Evolutionary conservation across 2,113 vertebrate species (phyloP).

Genomic region (Microtus montanus): DNA sequence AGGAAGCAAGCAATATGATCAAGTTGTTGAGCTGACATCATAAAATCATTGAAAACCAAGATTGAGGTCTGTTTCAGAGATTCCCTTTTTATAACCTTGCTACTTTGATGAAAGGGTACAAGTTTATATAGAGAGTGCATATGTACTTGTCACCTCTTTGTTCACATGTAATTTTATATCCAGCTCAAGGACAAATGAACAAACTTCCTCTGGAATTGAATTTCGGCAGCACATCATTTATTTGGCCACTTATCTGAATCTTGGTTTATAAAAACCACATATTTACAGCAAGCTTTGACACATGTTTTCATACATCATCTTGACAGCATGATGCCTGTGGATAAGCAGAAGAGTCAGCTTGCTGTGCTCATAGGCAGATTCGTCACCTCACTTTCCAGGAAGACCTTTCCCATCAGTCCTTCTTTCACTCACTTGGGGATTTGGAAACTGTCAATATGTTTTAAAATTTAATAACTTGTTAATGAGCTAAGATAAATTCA

Average conservation of each 20-base stretch:
- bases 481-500: not conserved
- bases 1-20: conserved; percentile 79
- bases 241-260: conserved; percentile 57
- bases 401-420: not conserved
- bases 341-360: not conserved
- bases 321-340: not conserved
- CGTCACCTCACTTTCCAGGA: not conserved
- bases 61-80: conserved; percentile 73
- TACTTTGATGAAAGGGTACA: conserved; percentile 44
- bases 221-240: conserved; percentile 60
- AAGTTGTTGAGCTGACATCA: conserved; percentile 73
- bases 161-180: not conserved
- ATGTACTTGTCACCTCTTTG: not conserved
- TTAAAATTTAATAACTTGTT: not conserved
- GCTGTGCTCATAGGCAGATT: not conserved
- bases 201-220: conserved; percentile 48
- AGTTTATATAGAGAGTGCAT: not conserved
- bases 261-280: conserved; percentile 50
- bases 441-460: not conserved
- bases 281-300: conserved; percentile 49
- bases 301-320: conserved; percentile 36
- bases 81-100: conserved; percentile 72
- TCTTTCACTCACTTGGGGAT: not conserved
- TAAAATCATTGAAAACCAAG: conserved; percentile 74
- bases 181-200: conserved; percentile 54